These are phyloP conservation scores for Lepidocolaptes lacrymiger DNA, from an alignment of 2,797 vertebrate genomes.

Conservation along the genomic window DNA sequence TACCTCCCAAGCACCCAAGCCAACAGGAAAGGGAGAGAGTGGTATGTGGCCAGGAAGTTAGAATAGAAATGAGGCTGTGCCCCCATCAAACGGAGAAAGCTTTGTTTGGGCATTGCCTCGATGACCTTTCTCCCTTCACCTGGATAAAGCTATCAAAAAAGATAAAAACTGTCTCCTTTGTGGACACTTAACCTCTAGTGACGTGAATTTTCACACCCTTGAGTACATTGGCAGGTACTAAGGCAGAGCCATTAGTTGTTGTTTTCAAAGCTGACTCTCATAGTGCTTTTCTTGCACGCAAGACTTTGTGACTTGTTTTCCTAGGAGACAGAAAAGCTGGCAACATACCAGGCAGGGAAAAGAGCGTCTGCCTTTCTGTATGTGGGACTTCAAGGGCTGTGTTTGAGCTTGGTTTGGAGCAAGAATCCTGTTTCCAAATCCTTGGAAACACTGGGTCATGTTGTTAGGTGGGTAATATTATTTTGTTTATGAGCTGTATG, in stretches of 20 bases:
- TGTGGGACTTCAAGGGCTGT: not conserved
- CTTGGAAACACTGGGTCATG: not conserved
- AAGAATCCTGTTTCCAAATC: not conserved
- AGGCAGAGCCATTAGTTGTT: not conserved
- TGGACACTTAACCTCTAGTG: not conserved
- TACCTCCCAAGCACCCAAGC: not conserved
- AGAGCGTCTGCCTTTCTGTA: not conserved
- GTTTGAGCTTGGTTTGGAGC: not conserved
- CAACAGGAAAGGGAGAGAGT: not conserved
- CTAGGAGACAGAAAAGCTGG: not conserved
- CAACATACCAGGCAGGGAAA: not conserved
- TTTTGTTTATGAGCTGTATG: not conserved
- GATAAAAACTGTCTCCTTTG: not conserved
- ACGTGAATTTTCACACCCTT: not conserved
- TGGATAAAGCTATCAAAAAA: not conserved
- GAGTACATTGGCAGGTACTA: not conserved
- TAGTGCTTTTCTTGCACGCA: accelerated
- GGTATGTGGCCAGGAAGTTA: not conserved
- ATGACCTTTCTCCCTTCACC: not conserved
- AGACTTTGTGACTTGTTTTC: not conserved
- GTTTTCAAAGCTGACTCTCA: not conserved
- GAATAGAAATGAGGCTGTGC: not conserved
- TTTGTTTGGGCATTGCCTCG: not conserved
- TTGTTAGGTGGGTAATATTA: not conserved
- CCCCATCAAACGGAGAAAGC: not conserved